These are phyloP conservation scores for Mustela erminea DNA, from an alignment of 2,797 vertebrate genomes.

Conservation along the genomic window DNA sequence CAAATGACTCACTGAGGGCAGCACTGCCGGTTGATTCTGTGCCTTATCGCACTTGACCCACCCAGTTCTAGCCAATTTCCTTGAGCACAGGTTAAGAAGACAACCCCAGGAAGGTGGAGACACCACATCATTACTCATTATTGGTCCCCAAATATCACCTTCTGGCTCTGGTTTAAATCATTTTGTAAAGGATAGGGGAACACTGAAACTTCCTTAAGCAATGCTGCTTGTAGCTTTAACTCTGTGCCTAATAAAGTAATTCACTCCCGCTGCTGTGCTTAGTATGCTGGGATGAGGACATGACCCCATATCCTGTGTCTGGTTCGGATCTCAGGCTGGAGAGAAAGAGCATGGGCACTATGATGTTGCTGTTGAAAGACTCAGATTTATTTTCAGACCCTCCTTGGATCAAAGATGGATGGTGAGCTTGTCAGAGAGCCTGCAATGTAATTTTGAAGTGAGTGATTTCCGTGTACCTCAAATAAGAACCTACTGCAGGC, in stretches of 20 bases:
- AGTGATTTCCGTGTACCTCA: constrained; percentile 54
- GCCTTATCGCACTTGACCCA: not conserved
- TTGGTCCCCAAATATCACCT: not conserved
- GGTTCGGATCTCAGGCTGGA: not conserved
- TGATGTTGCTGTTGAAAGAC: constrained; percentile 55
- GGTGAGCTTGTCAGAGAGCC: constrained; percentile 58
- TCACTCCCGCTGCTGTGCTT: constrained; percentile 13
- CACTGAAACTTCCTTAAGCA: constrained; percentile 46
- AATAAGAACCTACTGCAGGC: not conserved
- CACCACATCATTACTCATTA: not conserved
- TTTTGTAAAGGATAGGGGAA: constrained; percentile 12
- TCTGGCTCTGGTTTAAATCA: constrained; percentile 28
- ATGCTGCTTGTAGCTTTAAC: not conserved
- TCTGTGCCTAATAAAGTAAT: constrained; percentile 28
- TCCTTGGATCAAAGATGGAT: constrained; percentile 24
- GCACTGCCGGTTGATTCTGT: not conserved
- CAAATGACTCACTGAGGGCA: not conserved
- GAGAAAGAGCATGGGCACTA: not conserved
- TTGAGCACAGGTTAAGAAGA: not conserved
- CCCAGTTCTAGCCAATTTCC: not conserved
- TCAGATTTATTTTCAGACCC: constrained; percentile 61
- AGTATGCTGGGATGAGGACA: not conserved
- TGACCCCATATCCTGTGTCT: not conserved
- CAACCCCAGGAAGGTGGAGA: not conserved
- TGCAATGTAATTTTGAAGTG: constrained; percentile 60